Base-by-base conservation (phyloP, 1,140 invertebrate genomes). In the Helicoverpa armigera region DNA sequence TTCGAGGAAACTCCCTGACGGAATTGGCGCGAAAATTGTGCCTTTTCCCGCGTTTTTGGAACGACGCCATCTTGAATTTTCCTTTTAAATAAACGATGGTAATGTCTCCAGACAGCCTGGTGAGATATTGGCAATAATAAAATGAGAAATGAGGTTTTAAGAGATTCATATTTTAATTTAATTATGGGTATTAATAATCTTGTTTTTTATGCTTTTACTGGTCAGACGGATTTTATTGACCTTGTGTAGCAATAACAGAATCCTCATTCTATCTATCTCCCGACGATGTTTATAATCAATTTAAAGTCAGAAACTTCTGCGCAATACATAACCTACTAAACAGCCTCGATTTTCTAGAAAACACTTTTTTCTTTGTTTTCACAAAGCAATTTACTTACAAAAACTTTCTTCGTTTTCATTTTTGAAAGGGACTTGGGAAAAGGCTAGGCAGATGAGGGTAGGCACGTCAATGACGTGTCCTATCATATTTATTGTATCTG, bases 61-160 rank as follows among this genome's bases (percentile, higher is more conserved):
- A 9, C 56, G 13, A 31, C 3, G 80, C 80, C 80, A 82, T 82
- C 7, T 81, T 81, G 70, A 35, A 58, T 58, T 82, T 78, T 63
- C 54, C 29, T 29, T 75, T 58, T 58, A 31, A 53, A 53, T 14
- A 23, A 54, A 50, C 31, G 43, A 56, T 54, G 43, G 23, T 31
- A 43, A 43, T 29, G 31, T 65, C 14, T 16, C 31, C 31, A 65
- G 29, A 65, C 61, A 2, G 61, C n/a, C 14, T 65, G 61, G 61
- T 29, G 12, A 23, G 58, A 60, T 18, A 43, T 43, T 65, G 7
- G 4, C 23, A 13, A 13, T 13, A 12, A 65, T 65, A 43, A 43
- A 65, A 43, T 13, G 35, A 12, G 58, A 29, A 43, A 63, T 63
- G 60, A 13, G 31, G 9, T 63, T 29, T 54, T 31, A 29, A 3